Evolutionary conservation across 2,797 vertebrate genomes (phyloP).

Genomic region (Notolabrus celidotus): DNA sequence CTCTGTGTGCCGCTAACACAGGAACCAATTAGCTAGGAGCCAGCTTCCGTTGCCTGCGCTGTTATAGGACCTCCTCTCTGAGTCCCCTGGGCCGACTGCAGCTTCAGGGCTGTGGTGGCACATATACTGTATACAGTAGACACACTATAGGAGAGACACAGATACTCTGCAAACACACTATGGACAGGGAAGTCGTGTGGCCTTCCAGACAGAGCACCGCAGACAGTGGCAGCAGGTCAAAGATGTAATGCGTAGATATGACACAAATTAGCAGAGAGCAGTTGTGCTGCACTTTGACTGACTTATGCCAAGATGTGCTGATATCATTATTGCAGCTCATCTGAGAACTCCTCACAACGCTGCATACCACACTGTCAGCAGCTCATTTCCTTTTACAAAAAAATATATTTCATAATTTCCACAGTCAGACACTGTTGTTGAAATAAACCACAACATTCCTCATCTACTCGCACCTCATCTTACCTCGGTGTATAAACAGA

Average conservation of each 20-base stretch:
- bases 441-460: slow-evolving; percentile 26
- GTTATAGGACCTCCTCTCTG: slow-evolving; percentile 77
- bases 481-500: background rate
- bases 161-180: slow-evolving; percentile 62
- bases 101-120: slow-evolving; percentile 73
- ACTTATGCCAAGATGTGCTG: background rate
- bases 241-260: slow-evolving; percentile 15
- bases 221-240: slow-evolving; percentile 40
- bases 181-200: slow-evolving; percentile 53
- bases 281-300: slow-evolving; percentile 1
- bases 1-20: slow-evolving; percentile 75
- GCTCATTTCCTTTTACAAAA: slow-evolving; percentile 38
- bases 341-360: slow-evolving; percentile 32
- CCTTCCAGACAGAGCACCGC: slow-evolving; percentile 48
- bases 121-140: slow-evolving; percentile 71
- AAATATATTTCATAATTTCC: slow-evolving; percentile 29
- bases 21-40: slow-evolving; percentile 82
- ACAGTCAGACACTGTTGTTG: background rate
- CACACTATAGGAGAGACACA: slow-evolving; percentile 68
- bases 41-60: slow-evolving; percentile 77
- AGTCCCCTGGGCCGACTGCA: slow-evolving; percentile 76
- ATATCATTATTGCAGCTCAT: slow-evolving; percentile 10
- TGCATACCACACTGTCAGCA: slow-evolving; percentile 16
- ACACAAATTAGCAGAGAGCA: background rate
- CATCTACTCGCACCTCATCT: slow-evolving; percentile 7